These are phyloP conservation scores for Lagorchestes hirsutus DNA, from an alignment of 2,797 vertebrate species.

Conservation along the genomic window DNA sequence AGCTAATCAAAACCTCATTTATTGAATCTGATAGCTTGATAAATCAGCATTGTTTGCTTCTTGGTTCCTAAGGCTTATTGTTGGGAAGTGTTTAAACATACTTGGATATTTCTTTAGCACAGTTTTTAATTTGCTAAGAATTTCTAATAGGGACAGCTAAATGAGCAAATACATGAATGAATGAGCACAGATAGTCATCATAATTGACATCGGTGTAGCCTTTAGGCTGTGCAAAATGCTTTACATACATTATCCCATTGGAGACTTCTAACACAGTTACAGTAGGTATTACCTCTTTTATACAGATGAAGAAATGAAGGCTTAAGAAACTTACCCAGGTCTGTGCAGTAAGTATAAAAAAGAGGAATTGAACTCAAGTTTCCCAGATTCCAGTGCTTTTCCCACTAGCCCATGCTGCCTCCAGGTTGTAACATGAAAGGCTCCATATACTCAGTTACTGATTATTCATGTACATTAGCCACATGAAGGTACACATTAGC, in stretches of 20 bases:
- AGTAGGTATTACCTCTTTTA: background rate
- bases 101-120: background rate
- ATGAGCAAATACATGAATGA: background rate
- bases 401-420: background rate
- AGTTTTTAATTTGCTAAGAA: background rate
- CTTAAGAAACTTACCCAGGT: background rate
- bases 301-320: background rate
- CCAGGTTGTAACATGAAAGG: background rate
- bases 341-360: background rate
- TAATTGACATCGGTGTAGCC: background rate
- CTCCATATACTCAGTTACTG: background rate
- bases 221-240: background rate
- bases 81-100: background rate
- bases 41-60: background rate
- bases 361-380: background rate
- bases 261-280: background rate
- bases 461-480: background rate
- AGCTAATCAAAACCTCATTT: constrained; percentile 6
- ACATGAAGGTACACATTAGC: background rate
- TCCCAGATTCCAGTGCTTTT: background rate
- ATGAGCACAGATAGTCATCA: background rate
- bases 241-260: background rate
- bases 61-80: background rate
- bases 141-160: background rate
- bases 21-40: constrained; percentile 26